These are phyloP conservation scores for Podiceps cristatus DNA, from an alignment of 2,113 vertebrate species.

Conservation along the genomic window DNA sequence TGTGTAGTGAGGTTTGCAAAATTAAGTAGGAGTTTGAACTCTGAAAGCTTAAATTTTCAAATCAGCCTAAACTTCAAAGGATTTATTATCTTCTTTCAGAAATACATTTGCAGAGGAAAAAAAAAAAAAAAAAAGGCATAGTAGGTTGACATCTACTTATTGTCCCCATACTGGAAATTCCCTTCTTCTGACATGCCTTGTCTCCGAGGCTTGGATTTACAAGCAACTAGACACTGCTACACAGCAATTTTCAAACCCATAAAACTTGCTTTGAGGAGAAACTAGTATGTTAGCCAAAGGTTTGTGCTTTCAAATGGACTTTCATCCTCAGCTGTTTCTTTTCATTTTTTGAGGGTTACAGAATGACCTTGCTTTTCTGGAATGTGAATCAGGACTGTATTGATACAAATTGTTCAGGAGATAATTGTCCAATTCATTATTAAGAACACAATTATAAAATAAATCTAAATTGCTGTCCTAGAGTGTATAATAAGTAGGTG, in stretches of 20 bases:
- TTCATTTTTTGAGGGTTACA: neutral
- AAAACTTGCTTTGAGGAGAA: constrained; percentile 1
- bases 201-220: constrained; percentile 41
- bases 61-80: constrained; percentile 60
- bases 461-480: neutral
- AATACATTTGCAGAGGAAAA: neutral
- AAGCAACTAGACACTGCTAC: neutral
- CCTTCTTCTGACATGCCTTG: neutral
- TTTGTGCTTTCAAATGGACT: constrained; percentile 20
- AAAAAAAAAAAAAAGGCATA: neutral
- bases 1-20: constrained; percentile 8
- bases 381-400: neutral
- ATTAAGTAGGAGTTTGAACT: constrained; percentile 42
- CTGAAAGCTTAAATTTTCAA: constrained; percentile 42
- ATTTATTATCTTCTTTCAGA: constrained; percentile 32
- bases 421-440: neutral
- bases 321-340: neutral
- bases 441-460: constrained; percentile 11
- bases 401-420: constrained; percentile 9
- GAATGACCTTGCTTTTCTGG: neutral
- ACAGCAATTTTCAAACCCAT: neutral
- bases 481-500: neutral
- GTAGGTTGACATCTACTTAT: constrained; percentile 23
- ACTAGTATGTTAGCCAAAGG: neutral
- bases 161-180: constrained; percentile 15